Base-by-base conservation (phyloP, 1,140 invertebrate genomes). In the Ips typographus region DNA sequence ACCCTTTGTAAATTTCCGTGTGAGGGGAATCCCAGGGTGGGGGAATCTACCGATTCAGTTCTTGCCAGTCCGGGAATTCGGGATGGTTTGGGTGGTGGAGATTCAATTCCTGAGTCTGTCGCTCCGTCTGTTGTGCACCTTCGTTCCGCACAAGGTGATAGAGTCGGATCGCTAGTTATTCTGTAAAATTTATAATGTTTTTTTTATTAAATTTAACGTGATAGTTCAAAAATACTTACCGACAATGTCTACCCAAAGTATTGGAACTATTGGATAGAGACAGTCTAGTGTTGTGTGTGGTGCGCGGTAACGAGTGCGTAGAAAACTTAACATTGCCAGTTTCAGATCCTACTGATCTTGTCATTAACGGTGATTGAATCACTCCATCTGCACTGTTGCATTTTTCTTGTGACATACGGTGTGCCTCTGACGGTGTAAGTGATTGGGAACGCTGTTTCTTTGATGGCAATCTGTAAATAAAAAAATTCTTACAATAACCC, bases 61-160 rank as follows among this genome's bases (percentile, higher is more conserved):
- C 79, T 70, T 4, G 77, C 58, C 4, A 78, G 71, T 8, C 74
- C 86, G 8, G 88, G 88, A 60, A 89, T 79, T 66, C 89, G 79
- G 40, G 88, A 87, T 3, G 89, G 90, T 81, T 92, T 92, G 0
- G 90, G 90, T 5, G 90, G 91, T 4, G 90, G 88, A 2, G 78
- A 77, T 74, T 82, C 82, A 0, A 81, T 79, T 6, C 80, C 65
- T 1, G 72, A 73, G 7, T 73, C 73, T 37, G 75, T 77, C 41
- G 78, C 73, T 22, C 22, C 22, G 44, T 79, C 75, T 52, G 70
- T 64, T 68, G 73, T 70, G 41, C 76, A 68, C 72, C 77, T 73
- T 40, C 80, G 75, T 70, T 83, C 82, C 3, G 78, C 73, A 51
- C 81, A 80, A 7, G 84, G 84, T 58, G 82, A 84, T 6, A 88